phyloP scores from a whole-genome alignment of 2,113 vertebrate species.

The Leptobrachium leishanense region DNA sequence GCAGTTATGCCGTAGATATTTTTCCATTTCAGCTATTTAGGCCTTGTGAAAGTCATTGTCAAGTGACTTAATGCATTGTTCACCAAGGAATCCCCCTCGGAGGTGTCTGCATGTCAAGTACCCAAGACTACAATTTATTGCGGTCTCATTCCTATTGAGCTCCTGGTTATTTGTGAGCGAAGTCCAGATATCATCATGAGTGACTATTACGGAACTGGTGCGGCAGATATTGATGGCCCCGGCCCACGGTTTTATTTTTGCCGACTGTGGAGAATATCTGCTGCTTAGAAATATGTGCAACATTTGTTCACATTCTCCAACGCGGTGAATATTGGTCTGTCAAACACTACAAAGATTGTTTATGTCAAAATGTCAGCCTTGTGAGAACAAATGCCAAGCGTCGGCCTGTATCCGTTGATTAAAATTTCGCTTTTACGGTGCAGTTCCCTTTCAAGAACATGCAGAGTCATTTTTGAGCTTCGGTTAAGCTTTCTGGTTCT shows the following conservation, averaged over 20 bases:
- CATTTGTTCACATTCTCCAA: background rate
- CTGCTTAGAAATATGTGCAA: background rate
- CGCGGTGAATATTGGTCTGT: background rate
- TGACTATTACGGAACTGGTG: background rate
- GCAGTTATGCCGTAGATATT: too few species aligned
- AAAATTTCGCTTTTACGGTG: background rate
- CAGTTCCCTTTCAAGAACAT: background rate
- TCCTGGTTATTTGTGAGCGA: background rate
- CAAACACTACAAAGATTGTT: background rate
- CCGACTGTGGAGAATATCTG: background rate
- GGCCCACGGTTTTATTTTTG: background rate
- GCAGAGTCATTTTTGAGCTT: background rate
- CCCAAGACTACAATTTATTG: background rate
- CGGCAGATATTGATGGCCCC: background rate
- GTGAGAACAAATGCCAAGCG: background rate
- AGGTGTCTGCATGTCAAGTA: too few species aligned
- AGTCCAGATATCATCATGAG: background rate
- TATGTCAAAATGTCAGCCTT: conserved; percentile 3
- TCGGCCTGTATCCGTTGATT: background rate
- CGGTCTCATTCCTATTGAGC: background rate
- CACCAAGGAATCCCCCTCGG: too few species aligned
- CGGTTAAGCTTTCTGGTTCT: background rate
- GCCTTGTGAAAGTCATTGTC: too few species aligned
- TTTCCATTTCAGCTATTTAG: too few species aligned
- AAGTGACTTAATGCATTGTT: too few species aligned